Conservation (phyloP, 2,888 invertebrate genomes). For the Serrognathus titanus region DNA sequence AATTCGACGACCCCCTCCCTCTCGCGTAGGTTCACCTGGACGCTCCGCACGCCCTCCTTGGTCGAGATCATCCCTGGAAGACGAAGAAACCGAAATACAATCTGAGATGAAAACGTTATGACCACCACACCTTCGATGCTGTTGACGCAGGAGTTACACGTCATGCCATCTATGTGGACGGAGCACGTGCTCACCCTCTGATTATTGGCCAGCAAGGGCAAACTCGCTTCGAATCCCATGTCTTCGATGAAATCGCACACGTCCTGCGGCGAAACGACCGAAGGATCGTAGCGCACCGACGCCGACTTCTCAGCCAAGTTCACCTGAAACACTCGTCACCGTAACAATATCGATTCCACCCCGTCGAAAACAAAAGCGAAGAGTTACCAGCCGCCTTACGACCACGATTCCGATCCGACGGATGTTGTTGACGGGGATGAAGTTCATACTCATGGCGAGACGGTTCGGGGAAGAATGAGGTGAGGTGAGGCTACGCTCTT, state of each 20-base stretch:
- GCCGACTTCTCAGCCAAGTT: conserved; percentile 70
- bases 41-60: conserved; percentile 59
- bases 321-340: conserved; percentile 49
- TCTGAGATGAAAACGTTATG: conserved; percentile 26
- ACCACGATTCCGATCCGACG: no score
- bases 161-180: conserved; percentile 77
- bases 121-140: conserved; percentile 65
- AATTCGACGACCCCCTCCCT: conserved; percentile 65
- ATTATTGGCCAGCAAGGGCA: conserved; percentile 41
- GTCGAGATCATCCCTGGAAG: conserved; percentile 59
- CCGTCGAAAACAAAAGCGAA: no score
- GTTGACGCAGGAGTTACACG: conserved; percentile 85
- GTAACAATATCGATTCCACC: conserved; percentile 4
- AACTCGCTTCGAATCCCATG: conserved; percentile 78
- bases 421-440: no score
- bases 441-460: no score
- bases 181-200: conserved; percentile 42
- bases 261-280: conserved; percentile 56
- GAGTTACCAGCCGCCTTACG: no score
- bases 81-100: no score
- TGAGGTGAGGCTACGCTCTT: conserved; percentile 15
- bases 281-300: conserved; percentile 67
- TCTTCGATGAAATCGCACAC: conserved; percentile 75
- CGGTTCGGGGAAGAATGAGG: not conserved
- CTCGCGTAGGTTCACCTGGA: conserved; percentile 61